A percentile compares a stretch with the other conserved stretches of the same genome.
Evolutionary conservation across 2,888 invertebrate species (phyloP).

Genomic region (Pardosa pseudoannulata): DNA sequence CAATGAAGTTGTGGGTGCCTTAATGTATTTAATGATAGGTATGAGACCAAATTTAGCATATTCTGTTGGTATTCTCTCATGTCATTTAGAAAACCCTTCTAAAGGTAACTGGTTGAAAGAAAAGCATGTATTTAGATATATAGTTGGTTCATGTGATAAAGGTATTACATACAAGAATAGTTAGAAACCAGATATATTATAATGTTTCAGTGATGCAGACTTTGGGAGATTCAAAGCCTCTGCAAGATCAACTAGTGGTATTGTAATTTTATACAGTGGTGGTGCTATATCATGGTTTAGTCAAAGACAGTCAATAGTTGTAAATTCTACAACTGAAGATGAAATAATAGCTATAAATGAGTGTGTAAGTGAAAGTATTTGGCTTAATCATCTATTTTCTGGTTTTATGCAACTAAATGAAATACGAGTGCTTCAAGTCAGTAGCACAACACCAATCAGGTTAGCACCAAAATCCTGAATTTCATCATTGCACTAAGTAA

Average conservation of each 20-base stretch:
- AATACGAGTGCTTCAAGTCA: conserved; percentile 33
- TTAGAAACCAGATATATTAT: too few species aligned
- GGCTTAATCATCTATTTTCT: background rate
- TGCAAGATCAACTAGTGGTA: background rate
- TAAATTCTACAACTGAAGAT: conserved; percentile 1
- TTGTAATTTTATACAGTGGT: background rate
- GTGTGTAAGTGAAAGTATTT: background rate
- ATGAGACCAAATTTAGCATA: conserved; percentile 35
- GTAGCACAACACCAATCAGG: conserved; percentile 74
- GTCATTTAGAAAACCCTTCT: conserved; percentile 14
- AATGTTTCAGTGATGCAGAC: background rate
- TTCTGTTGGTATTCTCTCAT: conserved; percentile 5
- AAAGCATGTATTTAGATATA: conserved; percentile 32
- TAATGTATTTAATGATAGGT: conserved; percentile 35
- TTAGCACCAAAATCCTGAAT: conserved; percentile 73
- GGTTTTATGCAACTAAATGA: background rate
- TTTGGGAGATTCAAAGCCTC: background rate
- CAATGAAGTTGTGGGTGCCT: background rate
- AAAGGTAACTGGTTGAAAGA: background rate
- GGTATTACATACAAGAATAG: background rate
- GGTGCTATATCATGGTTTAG: conserved; percentile 1
- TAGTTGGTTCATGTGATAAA: background rate
- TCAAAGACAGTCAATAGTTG: background rate
- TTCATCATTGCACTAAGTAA: conserved; percentile 74
- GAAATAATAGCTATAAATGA: background rate